Percentiles rank a stretch among this genome's conserved stretches.
phyloP scores from a whole-genome alignment of 2,113 vertebrate genomes.

The Odocoileus virginianus region DNA sequence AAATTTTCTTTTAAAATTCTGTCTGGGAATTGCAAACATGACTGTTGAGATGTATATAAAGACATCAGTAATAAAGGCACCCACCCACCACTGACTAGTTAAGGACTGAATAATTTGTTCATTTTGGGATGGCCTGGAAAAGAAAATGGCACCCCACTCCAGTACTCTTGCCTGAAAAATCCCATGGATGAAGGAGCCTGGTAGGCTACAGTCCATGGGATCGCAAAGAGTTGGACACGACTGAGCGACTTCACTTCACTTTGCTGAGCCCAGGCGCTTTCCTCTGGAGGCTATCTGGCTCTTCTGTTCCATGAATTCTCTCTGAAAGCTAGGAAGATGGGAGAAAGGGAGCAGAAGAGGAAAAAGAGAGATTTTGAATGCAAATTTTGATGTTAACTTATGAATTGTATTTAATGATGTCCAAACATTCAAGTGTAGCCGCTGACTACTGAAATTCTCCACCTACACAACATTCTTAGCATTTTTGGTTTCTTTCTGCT shows the following conservation, averaged over 20 bases:
- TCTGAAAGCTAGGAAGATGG: background rate
- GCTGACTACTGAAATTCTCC: background rate
- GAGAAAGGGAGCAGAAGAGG: background rate
- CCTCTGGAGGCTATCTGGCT: background rate
- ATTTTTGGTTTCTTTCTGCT: background rate
- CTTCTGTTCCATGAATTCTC: background rate
- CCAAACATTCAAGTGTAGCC: background rate
- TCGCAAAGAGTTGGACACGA: no score
- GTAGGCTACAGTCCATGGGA: no score
- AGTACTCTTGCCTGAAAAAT: no score
- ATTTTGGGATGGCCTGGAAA: no score
- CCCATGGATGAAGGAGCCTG: no score
- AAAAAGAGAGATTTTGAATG: background rate
- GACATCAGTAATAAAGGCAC: background rate
- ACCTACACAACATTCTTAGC: background rate
- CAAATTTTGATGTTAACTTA: background rate
- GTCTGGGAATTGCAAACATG: background rate
- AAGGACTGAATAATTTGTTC: background rate
- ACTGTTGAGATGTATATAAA: background rate
- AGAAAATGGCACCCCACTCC: no score
- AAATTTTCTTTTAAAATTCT: conserved; percentile 25
- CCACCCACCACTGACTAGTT: background rate
- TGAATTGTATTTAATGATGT: background rate
- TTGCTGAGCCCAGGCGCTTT: background rate
- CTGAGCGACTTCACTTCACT: no score